A percentile compares a stretch with the other conserved stretches of the same genome.
phyloP scores from a whole-genome alignment of 2,113 vertebrate species.

The Edolisoma coerulescens region DNA sequence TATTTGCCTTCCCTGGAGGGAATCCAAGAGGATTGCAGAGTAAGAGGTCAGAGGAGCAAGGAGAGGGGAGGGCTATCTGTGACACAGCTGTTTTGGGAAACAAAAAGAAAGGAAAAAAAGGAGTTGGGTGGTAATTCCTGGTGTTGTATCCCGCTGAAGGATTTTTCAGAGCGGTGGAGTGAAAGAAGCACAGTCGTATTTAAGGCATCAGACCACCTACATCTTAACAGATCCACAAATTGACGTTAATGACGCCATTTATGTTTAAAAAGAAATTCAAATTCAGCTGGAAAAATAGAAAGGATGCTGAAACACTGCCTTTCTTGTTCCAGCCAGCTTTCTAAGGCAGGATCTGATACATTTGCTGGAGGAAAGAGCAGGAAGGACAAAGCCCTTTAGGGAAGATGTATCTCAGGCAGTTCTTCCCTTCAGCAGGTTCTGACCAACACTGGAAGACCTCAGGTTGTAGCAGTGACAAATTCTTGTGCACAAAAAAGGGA shows the following conservation, averaged over 20 bases:
- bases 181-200: slow-evolving; percentile 13
- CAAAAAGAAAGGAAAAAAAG: background rate
- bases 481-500: background rate
- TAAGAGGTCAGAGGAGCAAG: slow-evolving; percentile 27
- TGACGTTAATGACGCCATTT: slow-evolving; percentile 40
- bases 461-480: background rate
- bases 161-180: background rate
- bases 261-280: background rate
- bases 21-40: slow-evolving; percentile 29
- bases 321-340: slow-evolving; percentile 39
- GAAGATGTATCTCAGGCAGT: background rate
- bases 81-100: slow-evolving; percentile 54
- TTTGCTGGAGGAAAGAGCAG: slow-evolving; percentile 1
- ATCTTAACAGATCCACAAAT: slow-evolving; percentile 46
- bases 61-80: slow-evolving; percentile 9
- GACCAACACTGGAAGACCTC: background rate
- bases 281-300: slow-evolving; percentile 67
- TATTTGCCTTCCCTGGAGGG: slow-evolving; percentile 39
- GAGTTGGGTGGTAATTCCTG: background rate
- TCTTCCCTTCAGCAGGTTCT: background rate
- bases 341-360: background rate
- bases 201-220: slow-evolving; percentile 55
- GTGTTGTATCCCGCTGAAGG: background rate
- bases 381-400: background rate
- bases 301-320: slow-evolving; percentile 28